phyloP scores from a whole-genome alignment of 2,888 invertebrate species.

The Heliconius ethilla region DNA sequence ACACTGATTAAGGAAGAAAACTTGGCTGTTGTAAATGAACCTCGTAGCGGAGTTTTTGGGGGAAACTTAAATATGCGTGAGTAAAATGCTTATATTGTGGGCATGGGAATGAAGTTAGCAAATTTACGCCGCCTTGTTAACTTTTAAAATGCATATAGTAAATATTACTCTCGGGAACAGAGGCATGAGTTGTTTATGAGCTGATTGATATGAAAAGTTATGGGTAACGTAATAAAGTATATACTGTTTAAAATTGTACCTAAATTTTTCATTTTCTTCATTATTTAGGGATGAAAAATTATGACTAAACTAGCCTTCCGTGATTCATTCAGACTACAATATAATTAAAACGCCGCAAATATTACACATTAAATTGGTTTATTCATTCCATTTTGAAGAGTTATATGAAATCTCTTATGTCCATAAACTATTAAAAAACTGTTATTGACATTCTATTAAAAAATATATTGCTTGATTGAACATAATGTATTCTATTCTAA shows the following conservation, averaged over 20 bases:
- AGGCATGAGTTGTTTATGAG: not conserved
- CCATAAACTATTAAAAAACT: no score
- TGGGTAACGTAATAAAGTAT: not conserved
- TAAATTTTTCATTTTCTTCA: not conserved
- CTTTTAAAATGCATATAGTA: not conserved
- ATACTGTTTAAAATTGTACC: not conserved
- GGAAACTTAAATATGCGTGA: not conserved
- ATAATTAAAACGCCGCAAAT: no score
- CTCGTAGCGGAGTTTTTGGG: slow-evolving; percentile 2
- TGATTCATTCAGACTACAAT: no score
- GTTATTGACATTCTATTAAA: no score
- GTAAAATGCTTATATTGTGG: slow-evolving; percentile 17
- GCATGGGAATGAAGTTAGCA: slow-evolving; percentile 6
- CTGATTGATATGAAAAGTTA: not conserved
- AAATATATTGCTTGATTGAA: no score
- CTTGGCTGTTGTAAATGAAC: slow-evolving; percentile 3
- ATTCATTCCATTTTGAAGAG: no score
- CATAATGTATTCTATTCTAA: no score
- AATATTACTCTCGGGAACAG: slow-evolving; percentile 1
- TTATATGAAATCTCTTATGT: no score
- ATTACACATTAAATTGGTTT: no score
- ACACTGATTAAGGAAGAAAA: not conserved
- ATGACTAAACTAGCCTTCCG: not conserved
- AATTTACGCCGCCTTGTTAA: slow-evolving; percentile 3
- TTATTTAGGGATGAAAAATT: not conserved